Conservation (phyloP, 2,888 invertebrate species). For the Lymantria dispar region DNA sequence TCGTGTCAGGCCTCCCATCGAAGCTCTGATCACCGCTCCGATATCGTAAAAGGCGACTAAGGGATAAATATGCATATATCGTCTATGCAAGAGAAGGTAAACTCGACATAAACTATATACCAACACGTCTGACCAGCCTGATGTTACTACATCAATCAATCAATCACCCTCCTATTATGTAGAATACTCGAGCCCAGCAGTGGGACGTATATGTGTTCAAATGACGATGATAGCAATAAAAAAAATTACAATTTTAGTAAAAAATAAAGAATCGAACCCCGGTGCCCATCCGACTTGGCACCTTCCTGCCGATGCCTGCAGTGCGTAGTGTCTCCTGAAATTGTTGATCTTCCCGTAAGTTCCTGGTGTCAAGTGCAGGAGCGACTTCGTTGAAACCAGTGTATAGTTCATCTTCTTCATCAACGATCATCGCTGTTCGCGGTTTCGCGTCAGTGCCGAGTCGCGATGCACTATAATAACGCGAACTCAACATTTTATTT, state of each 20-base stretch:
- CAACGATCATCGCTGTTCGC: constrained; percentile 64
- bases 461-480: constrained; percentile 68
- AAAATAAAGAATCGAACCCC: constrained; percentile 51
- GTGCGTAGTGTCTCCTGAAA: constrained; percentile 90
- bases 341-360: constrained; percentile 86
- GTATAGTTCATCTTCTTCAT: constrained; percentile 85
- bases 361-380: constrained; percentile 85
- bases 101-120: too few species aligned
- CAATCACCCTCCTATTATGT: too few species aligned
- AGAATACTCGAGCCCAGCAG: too few species aligned
- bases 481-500: constrained; percentile 60
- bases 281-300: constrained; percentile 80
- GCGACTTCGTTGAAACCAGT: constrained; percentile 86
- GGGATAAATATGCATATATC: too few species aligned
- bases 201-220: too few species aligned
- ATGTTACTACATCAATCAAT: too few species aligned
- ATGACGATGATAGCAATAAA: too few species aligned
- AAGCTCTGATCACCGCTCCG: too few species aligned
- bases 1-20: too few species aligned
- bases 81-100: too few species aligned
- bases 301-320: constrained; percentile 87
- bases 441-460: constrained; percentile 64
- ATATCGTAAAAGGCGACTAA: too few species aligned
- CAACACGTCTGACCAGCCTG: too few species aligned
- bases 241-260: neutral